Conservation (phyloP, 2,113 vertebrate species). For the Arenaria interpres region DNA sequence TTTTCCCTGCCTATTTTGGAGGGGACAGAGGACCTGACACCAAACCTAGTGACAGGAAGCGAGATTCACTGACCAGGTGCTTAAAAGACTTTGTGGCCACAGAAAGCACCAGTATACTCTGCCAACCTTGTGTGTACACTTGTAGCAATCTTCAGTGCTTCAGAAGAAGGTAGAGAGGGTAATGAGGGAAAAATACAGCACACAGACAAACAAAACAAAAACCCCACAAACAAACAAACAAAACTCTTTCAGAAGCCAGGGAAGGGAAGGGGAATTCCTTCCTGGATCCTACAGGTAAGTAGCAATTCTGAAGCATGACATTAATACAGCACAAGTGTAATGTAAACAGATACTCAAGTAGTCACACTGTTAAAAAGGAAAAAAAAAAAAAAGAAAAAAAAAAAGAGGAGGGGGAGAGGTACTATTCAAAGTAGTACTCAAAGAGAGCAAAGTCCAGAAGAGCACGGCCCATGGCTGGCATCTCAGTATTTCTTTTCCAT, state of each 20-base stretch:
- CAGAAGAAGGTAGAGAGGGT: not conserved
- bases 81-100: not conserved
- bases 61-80: not conserved
- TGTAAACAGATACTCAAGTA: slow-evolving; percentile 42
- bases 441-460: slow-evolving; percentile 40
- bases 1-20: not conserved
- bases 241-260: not conserved
- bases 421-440: slow-evolving; percentile 18
- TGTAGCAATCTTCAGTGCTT: not conserved
- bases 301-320: not conserved
- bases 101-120: not conserved
- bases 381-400: too few species aligned
- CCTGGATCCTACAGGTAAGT: not conserved
- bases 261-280: not conserved
- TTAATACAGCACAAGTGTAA: not conserved
- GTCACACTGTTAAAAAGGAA: not conserved
- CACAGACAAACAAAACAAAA: not conserved
- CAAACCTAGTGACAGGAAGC: not conserved
- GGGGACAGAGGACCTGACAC: not conserved
- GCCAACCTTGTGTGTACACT: not conserved
- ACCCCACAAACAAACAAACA: not conserved
- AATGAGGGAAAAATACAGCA: not conserved
- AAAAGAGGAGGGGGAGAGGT: not conserved
- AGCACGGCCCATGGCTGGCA: slow-evolving; percentile 5
- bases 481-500: slow-evolving; percentile 48